Conservation (phyloP, 2,797 vertebrate species). For the Sebastes glaucus region DNA sequence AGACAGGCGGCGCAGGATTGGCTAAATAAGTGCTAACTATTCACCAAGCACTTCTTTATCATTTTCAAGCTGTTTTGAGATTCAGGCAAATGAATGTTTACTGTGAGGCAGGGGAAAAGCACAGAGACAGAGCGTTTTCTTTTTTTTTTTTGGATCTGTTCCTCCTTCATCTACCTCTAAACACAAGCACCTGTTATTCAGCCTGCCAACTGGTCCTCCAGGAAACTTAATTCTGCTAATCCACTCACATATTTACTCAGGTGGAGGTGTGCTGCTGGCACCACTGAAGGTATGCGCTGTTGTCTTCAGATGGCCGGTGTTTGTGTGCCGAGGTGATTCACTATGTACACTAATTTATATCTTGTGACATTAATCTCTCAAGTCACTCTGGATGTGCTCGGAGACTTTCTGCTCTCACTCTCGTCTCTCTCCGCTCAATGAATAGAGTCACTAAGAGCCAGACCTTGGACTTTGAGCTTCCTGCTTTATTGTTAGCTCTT, state of each 20-base stretch:
- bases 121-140: neutral
- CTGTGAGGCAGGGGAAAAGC: constrained; percentile 15
- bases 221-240: constrained; percentile 57
- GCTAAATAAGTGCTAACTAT: constrained; percentile 39
- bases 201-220: constrained; percentile 53
- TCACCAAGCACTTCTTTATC: constrained; percentile 10
- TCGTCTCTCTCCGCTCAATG: neutral
- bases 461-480: constrained; percentile 4
- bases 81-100: constrained; percentile 37
- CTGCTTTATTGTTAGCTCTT: constrained; percentile 7
- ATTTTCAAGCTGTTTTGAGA: constrained; percentile 23
- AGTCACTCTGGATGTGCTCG: constrained; percentile 2
- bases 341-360: constrained; percentile 32
- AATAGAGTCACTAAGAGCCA: constrained; percentile 10
- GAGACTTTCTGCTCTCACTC: constrained; percentile 2
- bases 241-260: constrained; percentile 57
- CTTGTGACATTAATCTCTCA: constrained; percentile 39
- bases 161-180: constrained; percentile 43
- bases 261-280: constrained; percentile 28
- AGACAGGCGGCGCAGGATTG: constrained; percentile 42
- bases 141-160: constrained; percentile 5
- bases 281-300: constrained; percentile 2
- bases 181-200: constrained; percentile 53
- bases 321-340: constrained; percentile 35
- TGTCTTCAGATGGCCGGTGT: constrained; percentile 26